Conservation (phyloP, 2,888 invertebrate species). For the Nasonia oneida region DNA sequence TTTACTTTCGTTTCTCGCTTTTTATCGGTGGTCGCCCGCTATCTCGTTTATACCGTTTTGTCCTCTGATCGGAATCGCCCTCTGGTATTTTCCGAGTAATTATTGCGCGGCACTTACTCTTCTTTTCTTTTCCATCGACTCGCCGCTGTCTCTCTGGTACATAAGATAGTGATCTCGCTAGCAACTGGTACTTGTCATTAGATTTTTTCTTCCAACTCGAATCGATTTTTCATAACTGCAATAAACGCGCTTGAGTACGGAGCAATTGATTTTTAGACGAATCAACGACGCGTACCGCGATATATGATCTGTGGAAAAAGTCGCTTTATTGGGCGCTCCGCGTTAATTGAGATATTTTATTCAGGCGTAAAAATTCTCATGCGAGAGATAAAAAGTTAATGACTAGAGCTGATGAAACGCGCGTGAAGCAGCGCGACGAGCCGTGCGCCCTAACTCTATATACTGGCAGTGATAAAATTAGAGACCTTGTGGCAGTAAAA, state of each 20-base stretch:
- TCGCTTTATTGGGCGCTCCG: background rate
- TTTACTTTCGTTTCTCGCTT: background rate
- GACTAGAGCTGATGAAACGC: conserved; percentile 4
- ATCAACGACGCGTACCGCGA: background rate
- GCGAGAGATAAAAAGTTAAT: background rate
- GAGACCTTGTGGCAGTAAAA: conserved; percentile 13
- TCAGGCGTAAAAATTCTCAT: background rate
- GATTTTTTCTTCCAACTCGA: background rate
- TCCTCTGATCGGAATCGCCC: conserved; percentile 26
- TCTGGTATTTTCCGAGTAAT: conserved; percentile 11
- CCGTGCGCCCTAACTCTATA: background rate
- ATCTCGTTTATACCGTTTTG: conserved; percentile 35
- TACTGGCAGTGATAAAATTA: conserved; percentile 8
- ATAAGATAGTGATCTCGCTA: too few species aligned
- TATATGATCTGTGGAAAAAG: background rate
- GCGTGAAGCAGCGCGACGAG: background rate
- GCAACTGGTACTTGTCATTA: background rate
- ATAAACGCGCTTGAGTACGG: background rate
- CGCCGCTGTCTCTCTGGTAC: background rate
- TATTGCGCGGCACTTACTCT: background rate
- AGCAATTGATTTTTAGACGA: background rate
- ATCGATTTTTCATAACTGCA: background rate
- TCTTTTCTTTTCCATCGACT: background rate
- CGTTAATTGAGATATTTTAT: background rate
- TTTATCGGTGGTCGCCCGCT: background rate